Evolutionary conservation across 2,888 invertebrate genomes (phyloP).

Genomic region (Capitulum mitella): DNA sequence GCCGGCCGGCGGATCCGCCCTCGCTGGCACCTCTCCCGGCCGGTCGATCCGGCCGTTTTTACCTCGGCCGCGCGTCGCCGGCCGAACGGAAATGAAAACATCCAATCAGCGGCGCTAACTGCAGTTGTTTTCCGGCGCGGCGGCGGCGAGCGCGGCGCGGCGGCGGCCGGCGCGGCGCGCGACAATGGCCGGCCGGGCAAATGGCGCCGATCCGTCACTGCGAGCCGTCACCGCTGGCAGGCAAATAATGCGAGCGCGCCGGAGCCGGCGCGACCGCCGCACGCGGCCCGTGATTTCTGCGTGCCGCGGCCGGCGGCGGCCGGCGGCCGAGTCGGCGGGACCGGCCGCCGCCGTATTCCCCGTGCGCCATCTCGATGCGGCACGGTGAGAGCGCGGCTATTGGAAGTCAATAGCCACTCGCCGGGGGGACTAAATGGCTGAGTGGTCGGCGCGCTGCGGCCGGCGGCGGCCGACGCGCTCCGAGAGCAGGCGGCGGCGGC

Average conservation of each 20-base stretch:
- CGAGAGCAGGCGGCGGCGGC: neutral
- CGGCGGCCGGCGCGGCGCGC: neutral
- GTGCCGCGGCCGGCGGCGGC: neutral
- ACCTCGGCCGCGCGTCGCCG: neutral
- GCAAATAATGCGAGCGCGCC: neutral
- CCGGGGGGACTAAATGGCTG: neutral
- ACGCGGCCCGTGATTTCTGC: neutral
- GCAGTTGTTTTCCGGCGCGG: neutral
- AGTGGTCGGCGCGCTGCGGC: neutral
- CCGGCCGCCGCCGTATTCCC: neutral
- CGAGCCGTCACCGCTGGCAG: neutral
- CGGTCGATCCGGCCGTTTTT: neutral
- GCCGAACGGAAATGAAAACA: neutral
- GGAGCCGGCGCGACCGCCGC: neutral
- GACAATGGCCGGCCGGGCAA: neutral
- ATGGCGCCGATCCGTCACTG: neutral
- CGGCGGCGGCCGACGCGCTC: neutral
- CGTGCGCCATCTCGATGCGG: neutral
- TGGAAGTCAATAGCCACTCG: conserved; percentile 16
- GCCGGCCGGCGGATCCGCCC: too few species aligned
- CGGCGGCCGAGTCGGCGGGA: neutral
- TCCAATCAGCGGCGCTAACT: neutral
- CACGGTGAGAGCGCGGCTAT: neutral
- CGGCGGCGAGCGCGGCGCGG: neutral
- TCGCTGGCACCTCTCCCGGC: neutral